phyloP scores from a whole-genome alignment of 1,140 invertebrate species.

The Tetraneura akinire region DNA sequence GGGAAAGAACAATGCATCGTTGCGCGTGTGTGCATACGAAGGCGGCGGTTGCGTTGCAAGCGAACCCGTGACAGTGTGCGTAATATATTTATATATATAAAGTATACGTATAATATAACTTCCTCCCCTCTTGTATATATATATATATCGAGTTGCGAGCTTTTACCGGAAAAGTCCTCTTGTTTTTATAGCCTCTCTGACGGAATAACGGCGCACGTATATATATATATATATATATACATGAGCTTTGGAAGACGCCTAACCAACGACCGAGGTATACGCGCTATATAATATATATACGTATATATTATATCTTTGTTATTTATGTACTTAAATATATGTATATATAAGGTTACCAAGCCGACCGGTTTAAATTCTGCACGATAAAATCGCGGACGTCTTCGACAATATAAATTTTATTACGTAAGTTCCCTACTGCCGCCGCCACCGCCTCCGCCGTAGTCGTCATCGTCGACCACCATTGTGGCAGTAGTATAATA shows the following conservation, averaged over 20 bases:
- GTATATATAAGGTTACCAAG: conserved; percentile 25
- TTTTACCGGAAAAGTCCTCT: not conserved
- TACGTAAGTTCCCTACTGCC: conserved; percentile 35
- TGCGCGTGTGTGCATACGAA: too few relatives aligned
- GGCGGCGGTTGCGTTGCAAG: too few relatives aligned
- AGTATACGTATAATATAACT: too few relatives aligned
- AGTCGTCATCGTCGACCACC: not conserved
- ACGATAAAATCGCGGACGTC: conserved; percentile 51
- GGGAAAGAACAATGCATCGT: too few relatives aligned
- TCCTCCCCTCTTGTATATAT: too few relatives aligned
- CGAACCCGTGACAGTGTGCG: too few relatives aligned
- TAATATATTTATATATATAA: too few relatives aligned
- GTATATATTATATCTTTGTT: conserved; percentile 9
- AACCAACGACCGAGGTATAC: conserved; percentile 6
- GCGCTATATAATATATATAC: not conserved
- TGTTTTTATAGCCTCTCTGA: conserved; percentile 24
- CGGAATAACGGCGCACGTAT: not conserved
- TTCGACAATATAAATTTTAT: conserved; percentile 52
- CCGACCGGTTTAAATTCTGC: conserved; percentile 46
- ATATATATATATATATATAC: not conserved
- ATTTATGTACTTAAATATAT: not conserved
- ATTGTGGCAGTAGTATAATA: not conserved
- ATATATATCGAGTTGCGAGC: too few relatives aligned
- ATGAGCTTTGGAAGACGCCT: conserved; percentile 4
- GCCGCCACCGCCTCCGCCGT: too few relatives aligned